Evolutionary conservation across 2,888 invertebrate species (phyloP).

Genomic region (Thymelicus lineola): DNA sequence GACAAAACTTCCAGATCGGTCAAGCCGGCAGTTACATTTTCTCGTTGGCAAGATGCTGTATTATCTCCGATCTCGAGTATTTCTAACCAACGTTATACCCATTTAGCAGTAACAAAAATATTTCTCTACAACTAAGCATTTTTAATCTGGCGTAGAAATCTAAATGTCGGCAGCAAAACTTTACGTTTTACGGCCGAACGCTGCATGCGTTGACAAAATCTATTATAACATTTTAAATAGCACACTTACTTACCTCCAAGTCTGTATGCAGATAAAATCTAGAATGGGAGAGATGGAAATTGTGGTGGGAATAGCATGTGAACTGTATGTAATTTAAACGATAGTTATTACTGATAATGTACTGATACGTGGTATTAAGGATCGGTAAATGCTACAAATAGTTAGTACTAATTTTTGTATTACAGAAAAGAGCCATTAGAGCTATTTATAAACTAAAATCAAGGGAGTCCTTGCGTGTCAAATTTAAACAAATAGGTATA

Average conservation of each 20-base stretch:
- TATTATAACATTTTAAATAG: constrained; percentile 22
- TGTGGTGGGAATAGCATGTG: constrained; percentile 5
- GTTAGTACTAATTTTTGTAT: constrained; percentile 27
- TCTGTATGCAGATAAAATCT: not conserved
- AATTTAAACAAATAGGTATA: too few species aligned
- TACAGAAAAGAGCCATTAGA: too few species aligned
- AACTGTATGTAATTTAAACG: constrained; percentile 12
- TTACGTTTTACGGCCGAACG: constrained; percentile 31
- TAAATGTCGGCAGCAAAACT: constrained; percentile 35
- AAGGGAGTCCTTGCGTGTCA: too few species aligned
- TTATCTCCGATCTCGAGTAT: constrained; percentile 29
- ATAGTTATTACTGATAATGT: constrained; percentile 18
- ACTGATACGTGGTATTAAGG: constrained; percentile 16
- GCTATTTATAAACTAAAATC: too few species aligned
- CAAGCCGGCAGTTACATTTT: constrained; percentile 12
- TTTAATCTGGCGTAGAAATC: constrained; percentile 34
- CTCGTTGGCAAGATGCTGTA: constrained; percentile 13
- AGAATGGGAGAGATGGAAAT: not conserved
- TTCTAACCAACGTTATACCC: constrained; percentile 30
- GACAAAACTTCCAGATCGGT: constrained; percentile 9
- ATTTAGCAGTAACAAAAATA: constrained; percentile 33
- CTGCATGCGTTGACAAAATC: constrained; percentile 25
- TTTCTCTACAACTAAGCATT: constrained; percentile 28
- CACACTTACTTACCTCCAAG: constrained; percentile 11
- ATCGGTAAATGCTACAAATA: constrained; percentile 24